Conservation (phyloP, 2,888 invertebrate genomes). For the Parascotia fuliginaria region DNA sequence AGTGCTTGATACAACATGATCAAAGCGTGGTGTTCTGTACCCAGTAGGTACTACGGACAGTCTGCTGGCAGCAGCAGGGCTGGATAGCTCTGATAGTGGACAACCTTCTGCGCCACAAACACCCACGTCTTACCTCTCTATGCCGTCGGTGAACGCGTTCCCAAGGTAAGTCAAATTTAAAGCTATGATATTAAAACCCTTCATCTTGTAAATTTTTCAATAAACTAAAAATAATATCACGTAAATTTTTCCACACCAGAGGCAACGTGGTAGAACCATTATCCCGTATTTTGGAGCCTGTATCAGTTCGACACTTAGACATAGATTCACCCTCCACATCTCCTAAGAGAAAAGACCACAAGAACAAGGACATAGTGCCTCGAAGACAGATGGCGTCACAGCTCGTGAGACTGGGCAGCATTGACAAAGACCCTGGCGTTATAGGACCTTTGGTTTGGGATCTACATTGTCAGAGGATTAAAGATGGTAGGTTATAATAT, state of each 20-base stretch:
- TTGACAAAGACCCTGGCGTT: slow-evolving; percentile 92
- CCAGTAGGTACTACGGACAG: slow-evolving; percentile 80
- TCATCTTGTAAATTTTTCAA: too few species aligned
- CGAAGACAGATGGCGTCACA: slow-evolving; percentile 78
- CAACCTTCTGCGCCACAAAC: slow-evolving; percentile 80
- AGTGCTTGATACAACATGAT: neutral
- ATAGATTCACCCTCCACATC: slow-evolving; percentile 73
- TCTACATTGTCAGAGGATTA: slow-evolving; percentile 89
- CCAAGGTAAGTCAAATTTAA: slow-evolving; percentile 84
- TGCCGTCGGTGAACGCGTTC: slow-evolving; percentile 94
- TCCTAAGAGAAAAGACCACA: slow-evolving; percentile 50
- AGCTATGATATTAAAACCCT: too few species aligned
- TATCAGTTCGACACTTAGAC: slow-evolving; percentile 90
- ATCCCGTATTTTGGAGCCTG: slow-evolving; percentile 91
- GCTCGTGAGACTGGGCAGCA: slow-evolving; percentile 89
- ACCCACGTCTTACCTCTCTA: slow-evolving; percentile 93
- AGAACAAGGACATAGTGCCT: slow-evolving; percentile 61
- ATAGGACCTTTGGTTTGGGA: slow-evolving; percentile 94
- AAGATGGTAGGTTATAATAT: slow-evolving; percentile 70
- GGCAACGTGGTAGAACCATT: slow-evolving; percentile 91
- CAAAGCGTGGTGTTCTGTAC: neutral
- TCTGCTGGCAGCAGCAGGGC: slow-evolving; percentile 73
- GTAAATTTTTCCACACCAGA: slow-evolving; percentile 64
- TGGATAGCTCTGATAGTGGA: slow-evolving; percentile 78
- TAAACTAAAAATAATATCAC: too few species aligned